Percentiles rank a stretch among this genome's conserved stretches.
These are phyloP conservation scores for Sebastes taczanowskii DNA, from an alignment of 2,797 vertebrate genomes.

Conservation along the genomic window DNA sequence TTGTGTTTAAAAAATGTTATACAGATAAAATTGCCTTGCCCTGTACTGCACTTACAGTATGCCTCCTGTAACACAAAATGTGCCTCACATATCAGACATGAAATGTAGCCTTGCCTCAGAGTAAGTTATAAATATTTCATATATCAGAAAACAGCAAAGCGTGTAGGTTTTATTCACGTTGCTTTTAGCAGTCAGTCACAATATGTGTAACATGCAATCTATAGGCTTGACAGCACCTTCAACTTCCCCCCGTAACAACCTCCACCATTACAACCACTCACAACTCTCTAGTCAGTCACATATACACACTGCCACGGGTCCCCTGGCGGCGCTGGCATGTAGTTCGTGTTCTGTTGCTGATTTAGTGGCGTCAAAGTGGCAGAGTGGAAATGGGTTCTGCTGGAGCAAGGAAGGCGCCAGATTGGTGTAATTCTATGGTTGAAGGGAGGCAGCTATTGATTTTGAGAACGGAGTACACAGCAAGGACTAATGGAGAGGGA, in stretches of 20 bases:
- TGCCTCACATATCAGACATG: not conserved
- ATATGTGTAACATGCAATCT: conserved; percentile 9
- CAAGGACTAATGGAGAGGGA: conserved; percentile 10
- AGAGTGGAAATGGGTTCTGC: conserved; percentile 52
- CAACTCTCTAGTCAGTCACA: not conserved
- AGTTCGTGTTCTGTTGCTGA: conserved; percentile 26
- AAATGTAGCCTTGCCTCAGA: not conserved
- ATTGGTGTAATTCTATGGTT: conserved; percentile 57
- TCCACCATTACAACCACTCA: not conserved
- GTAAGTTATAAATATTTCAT: conserved; percentile 9
- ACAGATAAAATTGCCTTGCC: not conserved
- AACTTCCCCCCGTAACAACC: conserved; percentile 9
- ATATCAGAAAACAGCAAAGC: not conserved
- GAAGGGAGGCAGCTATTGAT: conserved; percentile 56
- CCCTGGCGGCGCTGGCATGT: not conserved
- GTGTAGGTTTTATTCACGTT: not conserved
- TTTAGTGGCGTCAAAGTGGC: conserved; percentile 29
- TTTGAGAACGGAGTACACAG: conserved; percentile 33
- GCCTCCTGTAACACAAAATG: not conserved
- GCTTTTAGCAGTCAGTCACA: not conserved
- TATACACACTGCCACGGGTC: not conserved
- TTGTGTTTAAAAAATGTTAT: not conserved
- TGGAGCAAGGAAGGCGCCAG: conserved; percentile 35
- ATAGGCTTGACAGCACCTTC: conserved; percentile 11
- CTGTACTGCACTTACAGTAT: not conserved